Conservation (phyloP, 2,113 vertebrate genomes). For the Leucosticte australis region DNA sequence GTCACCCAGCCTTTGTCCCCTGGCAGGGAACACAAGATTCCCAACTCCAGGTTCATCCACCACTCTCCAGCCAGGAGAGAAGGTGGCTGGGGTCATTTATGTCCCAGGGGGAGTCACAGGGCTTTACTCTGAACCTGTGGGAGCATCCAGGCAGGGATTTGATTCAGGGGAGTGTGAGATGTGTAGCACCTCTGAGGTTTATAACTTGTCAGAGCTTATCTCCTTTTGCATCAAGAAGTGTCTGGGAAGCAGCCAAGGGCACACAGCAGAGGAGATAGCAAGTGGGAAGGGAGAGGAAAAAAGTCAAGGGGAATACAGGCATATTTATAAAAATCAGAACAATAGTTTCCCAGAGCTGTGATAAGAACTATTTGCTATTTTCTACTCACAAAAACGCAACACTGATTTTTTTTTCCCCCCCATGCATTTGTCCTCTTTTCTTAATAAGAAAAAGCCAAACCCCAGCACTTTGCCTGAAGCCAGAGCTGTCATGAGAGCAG, state of each 20-base stretch:
- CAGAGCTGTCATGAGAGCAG: neutral
- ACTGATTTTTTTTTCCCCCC: neutral
- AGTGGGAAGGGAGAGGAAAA: conserved; percentile 28
- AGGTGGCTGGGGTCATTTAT: neutral
- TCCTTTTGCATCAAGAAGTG: neutral
- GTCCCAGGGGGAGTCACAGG: neutral
- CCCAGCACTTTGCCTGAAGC: neutral
- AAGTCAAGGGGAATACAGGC: conserved; percentile 59
- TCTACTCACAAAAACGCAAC: neutral
- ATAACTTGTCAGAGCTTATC: conserved; percentile 8
- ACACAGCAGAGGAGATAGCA: conserved; percentile 16
- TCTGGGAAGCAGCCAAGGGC: conserved; percentile 64
- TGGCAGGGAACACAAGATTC: neutral
- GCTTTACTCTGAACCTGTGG: neutral
- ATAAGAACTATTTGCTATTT: conserved; percentile 58
- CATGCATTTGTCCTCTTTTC: neutral
- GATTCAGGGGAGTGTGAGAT: neutral
- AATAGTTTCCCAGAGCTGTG: conserved; percentile 33
- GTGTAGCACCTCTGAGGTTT: neutral
- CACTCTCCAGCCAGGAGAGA: neutral
- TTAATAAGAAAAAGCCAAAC: neutral
- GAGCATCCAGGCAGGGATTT: neutral
- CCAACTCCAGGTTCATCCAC: neutral
- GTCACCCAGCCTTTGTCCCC: neutral
- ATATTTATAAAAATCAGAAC: conserved; percentile 64